Evolutionary conservation across 2,113 vertebrate genomes (phyloP).

Genomic region (Rynchops niger): DNA sequence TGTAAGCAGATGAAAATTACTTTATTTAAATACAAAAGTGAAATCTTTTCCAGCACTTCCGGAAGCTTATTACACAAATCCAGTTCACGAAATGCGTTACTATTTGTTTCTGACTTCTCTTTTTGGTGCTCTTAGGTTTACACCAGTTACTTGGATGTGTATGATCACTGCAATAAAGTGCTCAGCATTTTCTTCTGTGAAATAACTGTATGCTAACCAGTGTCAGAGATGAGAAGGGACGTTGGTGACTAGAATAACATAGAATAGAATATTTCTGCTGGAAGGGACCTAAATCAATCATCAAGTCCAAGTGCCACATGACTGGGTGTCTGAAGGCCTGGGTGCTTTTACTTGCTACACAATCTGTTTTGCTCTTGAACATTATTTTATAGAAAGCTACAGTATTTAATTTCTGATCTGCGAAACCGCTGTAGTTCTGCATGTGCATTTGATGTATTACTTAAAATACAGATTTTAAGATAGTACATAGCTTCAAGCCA

Average conservation of each 20-base stretch:
- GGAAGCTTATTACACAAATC: neutral
- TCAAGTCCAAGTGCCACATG: neutral
- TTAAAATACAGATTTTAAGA: slow-evolving; percentile 9
- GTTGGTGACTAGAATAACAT: neutral
- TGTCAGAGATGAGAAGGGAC: neutral
- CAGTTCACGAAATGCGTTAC: neutral
- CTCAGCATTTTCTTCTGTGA: neutral
- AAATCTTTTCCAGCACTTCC: neutral
- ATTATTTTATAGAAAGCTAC: neutral
- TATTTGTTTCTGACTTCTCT: neutral
- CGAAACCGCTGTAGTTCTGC: neutral
- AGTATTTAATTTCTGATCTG: neutral
- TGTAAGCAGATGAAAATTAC: neutral
- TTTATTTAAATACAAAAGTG: neutral
- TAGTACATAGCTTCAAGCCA: neutral
- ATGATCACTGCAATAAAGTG: neutral
- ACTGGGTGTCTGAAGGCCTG: neutral
- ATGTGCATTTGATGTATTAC: neutral
- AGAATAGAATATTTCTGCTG: neutral
- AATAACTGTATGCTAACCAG: neutral
- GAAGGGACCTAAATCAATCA: neutral
- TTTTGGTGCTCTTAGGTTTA: neutral
- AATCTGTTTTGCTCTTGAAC: neutral
- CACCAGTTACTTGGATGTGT: neutral
- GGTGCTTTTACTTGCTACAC: neutral